These are phyloP conservation scores for Steatocranus sp. DNA, from an alignment of 2,797 vertebrate genomes.

Conservation along the genomic window DNA sequence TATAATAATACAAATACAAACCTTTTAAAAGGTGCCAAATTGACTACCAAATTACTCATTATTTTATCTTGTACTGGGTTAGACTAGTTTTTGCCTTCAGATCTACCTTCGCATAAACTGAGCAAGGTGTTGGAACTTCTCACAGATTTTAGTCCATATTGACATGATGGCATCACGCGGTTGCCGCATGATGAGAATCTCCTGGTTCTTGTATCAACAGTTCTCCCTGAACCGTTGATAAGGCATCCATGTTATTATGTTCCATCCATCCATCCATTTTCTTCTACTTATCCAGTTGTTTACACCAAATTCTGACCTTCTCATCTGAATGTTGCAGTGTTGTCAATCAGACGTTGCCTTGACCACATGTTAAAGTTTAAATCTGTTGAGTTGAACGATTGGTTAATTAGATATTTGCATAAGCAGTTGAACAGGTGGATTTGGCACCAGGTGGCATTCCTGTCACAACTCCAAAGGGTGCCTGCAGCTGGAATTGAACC, in stretches of 20 bases:
- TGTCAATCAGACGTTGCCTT: fast-evolving
- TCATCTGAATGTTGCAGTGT: background rate
- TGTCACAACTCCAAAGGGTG: background rate
- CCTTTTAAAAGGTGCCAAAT: background rate
- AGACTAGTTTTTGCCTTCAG: background rate
- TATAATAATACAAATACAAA: background rate
- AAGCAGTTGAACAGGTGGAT: background rate
- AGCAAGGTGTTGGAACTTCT: background rate
- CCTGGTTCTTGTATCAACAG: background rate
- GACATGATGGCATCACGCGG: background rate
- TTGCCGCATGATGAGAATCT: background rate
- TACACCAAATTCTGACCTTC: background rate
- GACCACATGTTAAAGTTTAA: background rate
- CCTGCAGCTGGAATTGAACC: background rate
- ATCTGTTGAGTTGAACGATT: fast-evolving
- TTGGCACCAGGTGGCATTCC: background rate
- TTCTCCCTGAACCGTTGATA: fast-evolving
- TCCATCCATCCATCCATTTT: background rate
- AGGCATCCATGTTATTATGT: background rate
- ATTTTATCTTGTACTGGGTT: background rate
- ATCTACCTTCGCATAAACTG: background rate
- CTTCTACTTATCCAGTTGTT: background rate
- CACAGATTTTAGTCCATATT: background rate
- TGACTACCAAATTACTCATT: background rate
- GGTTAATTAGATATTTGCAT: background rate